Evolutionary conservation across 2,113 vertebrate genomes (phyloP), one percentile per base, ranked within the genome.

Genomic region (Eulemur rufifrons): DNA sequence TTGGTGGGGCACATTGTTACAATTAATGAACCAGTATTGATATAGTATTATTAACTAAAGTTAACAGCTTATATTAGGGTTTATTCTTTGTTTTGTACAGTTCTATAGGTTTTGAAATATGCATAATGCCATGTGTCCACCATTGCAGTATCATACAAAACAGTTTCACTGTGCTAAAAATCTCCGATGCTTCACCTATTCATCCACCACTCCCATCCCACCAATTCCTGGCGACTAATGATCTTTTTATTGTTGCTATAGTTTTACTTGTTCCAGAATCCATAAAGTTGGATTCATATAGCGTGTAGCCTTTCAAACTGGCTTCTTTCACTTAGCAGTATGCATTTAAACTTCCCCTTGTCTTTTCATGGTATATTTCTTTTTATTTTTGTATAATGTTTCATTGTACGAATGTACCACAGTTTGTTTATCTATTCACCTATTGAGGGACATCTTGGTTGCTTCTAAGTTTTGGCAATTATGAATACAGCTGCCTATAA

Each of bases 231-330:
- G 5, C 5, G 45, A 45, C 8, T 18, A 52, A 1, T 83, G 42
- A 83, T 91, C 52, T 92, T 94, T 92, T 59, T 87, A 74, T 82
- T 94, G 27, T 42, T 17, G 76, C 20, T 56, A 9, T 39, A 89
- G 14, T 81, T 69, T 61, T 71, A 18, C 71, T 63, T 94, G 50
- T 78, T 64, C 29, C 2, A 25, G 37, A 64, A 37, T 84, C 20
- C 83, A 69, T 81, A 27, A 23, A 73, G 29, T 69, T 96, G 32
- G 66, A 87, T 37, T 91, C 3, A 18, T 73, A 54, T 32, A 76
- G 8, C 82, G 59, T 59, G n/a, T 86, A n/a, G 15, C 17, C 63
- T 71, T 96, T 92, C 45, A 89, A 37, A 92, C 15, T 56, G 68
- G 5, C 3, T 45, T 91, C 74, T 94, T 91, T 91, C 29, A 63